Conservation (phyloP, 2,888 invertebrate species). For the Fabriciana adippe region DNA sequence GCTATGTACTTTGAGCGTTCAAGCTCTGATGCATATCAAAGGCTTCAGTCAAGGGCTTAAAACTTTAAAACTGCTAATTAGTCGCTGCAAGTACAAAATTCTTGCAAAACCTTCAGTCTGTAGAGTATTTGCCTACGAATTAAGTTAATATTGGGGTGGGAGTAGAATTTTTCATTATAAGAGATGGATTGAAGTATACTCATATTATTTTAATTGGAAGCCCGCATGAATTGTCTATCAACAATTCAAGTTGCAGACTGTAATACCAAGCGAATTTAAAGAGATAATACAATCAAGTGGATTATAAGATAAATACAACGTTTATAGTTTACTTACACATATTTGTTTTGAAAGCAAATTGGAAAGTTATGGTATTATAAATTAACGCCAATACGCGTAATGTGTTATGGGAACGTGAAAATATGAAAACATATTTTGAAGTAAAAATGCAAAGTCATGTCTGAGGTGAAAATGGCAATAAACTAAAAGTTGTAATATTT, state of each 20-base stretch:
- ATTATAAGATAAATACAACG: background rate
- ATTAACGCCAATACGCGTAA: slow-evolving; percentile 6
- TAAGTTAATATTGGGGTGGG: slow-evolving; percentile 25
- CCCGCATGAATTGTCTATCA: slow-evolving; percentile 23
- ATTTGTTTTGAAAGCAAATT: background rate
- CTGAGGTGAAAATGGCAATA: slow-evolving; percentile 27
- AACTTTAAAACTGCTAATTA: slow-evolving; percentile 28
- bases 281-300: background rate
- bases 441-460: slow-evolving; percentile 21
- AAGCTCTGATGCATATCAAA: slow-evolving; percentile 24
- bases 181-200: slow-evolving; percentile 25
- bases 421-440: slow-evolving; percentile 26
- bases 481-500: slow-evolving; percentile 32
- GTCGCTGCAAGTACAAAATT: slow-evolving; percentile 15
- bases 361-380: background rate
- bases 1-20: slow-evolving; percentile 6
- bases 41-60: slow-evolving; percentile 19
- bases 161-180: slow-evolving; percentile 21
- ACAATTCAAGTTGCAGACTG: background rate
- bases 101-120: slow-evolving; percentile 16
- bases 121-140: slow-evolving; percentile 29
- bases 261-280: too few relatives aligned
- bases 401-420: slow-evolving; percentile 23
- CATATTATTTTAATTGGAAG: slow-evolving; percentile 29
- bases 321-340: background rate